A percentile compares a stretch with the other conserved stretches of the same genome.
phyloP scores from a whole-genome alignment of 92 coral and sea anemone species.

The Porites divaricata region DNA sequence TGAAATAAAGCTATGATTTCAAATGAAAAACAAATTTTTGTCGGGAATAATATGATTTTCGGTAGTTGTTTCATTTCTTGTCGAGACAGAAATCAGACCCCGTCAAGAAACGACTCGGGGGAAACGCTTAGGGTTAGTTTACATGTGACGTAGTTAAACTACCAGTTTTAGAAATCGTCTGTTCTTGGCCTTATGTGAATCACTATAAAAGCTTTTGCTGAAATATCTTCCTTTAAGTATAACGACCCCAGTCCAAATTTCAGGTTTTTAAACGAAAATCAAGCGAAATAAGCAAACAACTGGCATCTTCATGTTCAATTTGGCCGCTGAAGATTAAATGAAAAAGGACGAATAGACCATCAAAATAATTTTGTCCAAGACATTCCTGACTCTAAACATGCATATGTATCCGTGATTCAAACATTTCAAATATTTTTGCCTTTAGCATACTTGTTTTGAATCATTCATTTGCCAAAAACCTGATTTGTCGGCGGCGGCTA shows the following conservation, averaged over 20 bases:
- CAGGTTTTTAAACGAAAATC: background rate
- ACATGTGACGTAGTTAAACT: conserved; percentile 25
- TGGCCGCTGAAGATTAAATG: background rate
- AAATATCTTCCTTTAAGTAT: background rate
- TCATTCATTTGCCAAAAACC: too few relatives aligned
- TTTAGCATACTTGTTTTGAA: too few relatives aligned
- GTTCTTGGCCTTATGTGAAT: background rate
- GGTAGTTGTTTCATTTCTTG: background rate
- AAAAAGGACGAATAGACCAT: conserved; percentile 14
- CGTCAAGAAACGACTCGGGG: background rate
- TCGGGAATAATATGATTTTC: background rate
- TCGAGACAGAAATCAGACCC: too few relatives aligned
- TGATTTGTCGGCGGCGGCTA: too few relatives aligned
- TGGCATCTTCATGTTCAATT: background rate
- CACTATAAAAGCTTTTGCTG: background rate
- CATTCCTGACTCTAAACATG: too few relatives aligned
- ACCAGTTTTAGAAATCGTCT: background rate
- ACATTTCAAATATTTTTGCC: too few relatives aligned
- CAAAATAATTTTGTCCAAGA: background rate
- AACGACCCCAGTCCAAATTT: background rate
- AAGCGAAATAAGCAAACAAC: background rate
- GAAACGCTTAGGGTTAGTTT: background rate
- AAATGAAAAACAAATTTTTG: background rate
- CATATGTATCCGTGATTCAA: too few relatives aligned
- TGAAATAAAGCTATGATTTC: background rate